Evolutionary conservation across 2,113 vertebrate species (phyloP).

Genomic region (Argyrosomus japonicus): DNA sequence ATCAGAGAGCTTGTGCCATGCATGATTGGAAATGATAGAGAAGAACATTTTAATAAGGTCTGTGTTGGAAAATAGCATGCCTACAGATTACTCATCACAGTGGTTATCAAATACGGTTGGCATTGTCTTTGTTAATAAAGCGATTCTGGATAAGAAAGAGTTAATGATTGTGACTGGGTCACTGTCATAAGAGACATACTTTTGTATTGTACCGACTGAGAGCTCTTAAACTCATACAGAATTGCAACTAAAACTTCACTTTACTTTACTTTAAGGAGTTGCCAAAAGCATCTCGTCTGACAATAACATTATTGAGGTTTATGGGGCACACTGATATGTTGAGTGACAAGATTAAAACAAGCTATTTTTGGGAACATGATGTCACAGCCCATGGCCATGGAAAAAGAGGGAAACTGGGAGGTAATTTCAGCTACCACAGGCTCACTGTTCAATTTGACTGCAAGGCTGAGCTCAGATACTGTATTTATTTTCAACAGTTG

Average conservation of each 20-base stretch:
- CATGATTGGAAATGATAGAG: conserved; percentile 40
- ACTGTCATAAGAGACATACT: not conserved
- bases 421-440: conserved; percentile 46
- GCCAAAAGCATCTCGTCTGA: conserved; percentile 58
- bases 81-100: conserved; percentile 18
- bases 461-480: conserved; percentile 36
- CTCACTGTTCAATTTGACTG: conserved; percentile 44
- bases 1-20: conserved; percentile 23
- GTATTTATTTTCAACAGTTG: conserved; percentile 52
- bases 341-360: conserved; percentile 71
- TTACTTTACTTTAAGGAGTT: not conserved
- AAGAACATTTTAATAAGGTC: conserved; percentile 52
- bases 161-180: not conserved
- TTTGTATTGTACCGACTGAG: not conserved
- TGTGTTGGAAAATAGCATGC: not conserved
- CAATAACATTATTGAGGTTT: conserved; percentile 74
- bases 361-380: conserved; percentile 58
- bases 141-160: not conserved
- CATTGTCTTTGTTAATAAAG: conserved; percentile 10
- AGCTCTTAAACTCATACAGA: not conserved
- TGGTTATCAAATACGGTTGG: not conserved
- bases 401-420: conserved; percentile 53
- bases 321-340: conserved; percentile 64
- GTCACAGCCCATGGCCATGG: conserved; percentile 55
- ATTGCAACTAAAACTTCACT: conserved; percentile 10